Conservation (phyloP, 2,888 invertebrate genomes). For the Abscondita cerata region DNA sequence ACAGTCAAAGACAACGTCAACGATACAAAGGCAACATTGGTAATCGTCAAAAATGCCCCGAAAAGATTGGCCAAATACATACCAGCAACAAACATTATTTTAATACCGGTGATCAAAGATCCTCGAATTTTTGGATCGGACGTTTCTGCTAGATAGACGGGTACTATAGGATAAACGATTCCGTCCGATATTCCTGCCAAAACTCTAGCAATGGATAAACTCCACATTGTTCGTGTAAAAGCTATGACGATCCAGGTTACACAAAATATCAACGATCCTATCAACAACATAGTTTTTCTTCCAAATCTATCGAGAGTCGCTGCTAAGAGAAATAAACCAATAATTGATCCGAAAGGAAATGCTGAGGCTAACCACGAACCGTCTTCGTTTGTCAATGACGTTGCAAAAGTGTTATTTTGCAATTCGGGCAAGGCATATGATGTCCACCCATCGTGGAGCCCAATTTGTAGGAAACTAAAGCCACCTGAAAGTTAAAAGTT, state of each 20-base stretch:
- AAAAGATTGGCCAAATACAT: slow-evolving; percentile 68
- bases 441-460: too few relatives aligned
- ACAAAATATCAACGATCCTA: too few relatives aligned
- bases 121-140: slow-evolving; percentile 66
- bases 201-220: slow-evolving; percentile 61
- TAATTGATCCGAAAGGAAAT: slow-evolving; percentile 69
- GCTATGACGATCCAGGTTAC: slow-evolving; percentile 70
- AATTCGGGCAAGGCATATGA: too few relatives aligned
- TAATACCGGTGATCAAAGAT: slow-evolving; percentile 67
- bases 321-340: slow-evolving; percentile 68
- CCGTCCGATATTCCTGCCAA: slow-evolving; percentile 67
- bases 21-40: slow-evolving; percentile 62
- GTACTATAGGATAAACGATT: slow-evolving; percentile 57
- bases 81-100: slow-evolving; percentile 58
- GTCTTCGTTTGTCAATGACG: too few relatives aligned
- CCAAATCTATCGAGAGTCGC: too few relatives aligned
- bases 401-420: too few relatives aligned
- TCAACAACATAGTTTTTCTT: too few relatives aligned
- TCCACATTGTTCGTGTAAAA: slow-evolving; percentile 62
- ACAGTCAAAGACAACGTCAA: slow-evolving; percentile 64
- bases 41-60: slow-evolving; percentile 64
- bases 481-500: too few relatives aligned
- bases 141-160: slow-evolving; percentile 69
- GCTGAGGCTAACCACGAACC: slow-evolving; percentile 71
- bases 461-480: too few relatives aligned